Evolutionary conservation across 2,888 invertebrate genomes (phyloP).

Genomic region (Andrena flavipes): DNA sequence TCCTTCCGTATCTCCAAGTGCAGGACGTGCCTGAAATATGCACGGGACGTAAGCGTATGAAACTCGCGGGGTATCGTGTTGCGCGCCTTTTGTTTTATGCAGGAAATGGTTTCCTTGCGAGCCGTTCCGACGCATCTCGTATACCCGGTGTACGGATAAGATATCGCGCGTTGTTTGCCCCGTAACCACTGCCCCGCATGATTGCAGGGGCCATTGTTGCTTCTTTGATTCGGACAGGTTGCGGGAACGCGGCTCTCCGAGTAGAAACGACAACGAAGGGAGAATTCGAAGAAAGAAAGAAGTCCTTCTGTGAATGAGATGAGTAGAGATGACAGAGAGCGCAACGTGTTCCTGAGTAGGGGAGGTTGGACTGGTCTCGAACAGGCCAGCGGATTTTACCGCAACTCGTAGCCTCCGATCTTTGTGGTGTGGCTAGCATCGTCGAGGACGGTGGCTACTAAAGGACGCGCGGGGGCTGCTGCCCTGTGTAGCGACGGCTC

Average conservation of each 20-base stretch:
- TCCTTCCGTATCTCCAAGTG: slow-evolving; percentile 64
- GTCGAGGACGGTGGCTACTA: background rate
- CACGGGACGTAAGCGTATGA: slow-evolving; percentile 73
- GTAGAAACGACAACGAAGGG: too few relatives aligned
- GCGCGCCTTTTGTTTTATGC: slow-evolving; percentile 74
- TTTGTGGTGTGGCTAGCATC: slow-evolving; percentile 3
- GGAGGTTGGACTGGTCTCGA: too few relatives aligned
- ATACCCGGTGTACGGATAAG: slow-evolving; percentile 47
- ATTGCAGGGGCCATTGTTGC: slow-evolving; percentile 1
- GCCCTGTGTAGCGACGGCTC: slow-evolving; percentile 31
- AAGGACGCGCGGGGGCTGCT: slow-evolving; percentile 5
- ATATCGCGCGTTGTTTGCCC: slow-evolving; percentile 51
- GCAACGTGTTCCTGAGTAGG: too few relatives aligned
- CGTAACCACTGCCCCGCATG: slow-evolving; percentile 37
- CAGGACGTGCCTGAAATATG: slow-evolving; percentile 72
- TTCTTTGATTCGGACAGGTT: too few relatives aligned
- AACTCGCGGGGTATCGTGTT: slow-evolving; percentile 72
- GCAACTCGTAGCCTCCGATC: slow-evolving; percentile 9
- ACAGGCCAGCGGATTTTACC: too few relatives aligned
- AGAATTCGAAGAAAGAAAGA: too few relatives aligned
- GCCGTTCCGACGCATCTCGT: slow-evolving; percentile 42
- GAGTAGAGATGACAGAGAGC: too few relatives aligned
- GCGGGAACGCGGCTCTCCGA: too few relatives aligned
- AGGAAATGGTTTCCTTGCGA: slow-evolving; percentile 69
- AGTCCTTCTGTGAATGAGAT: too few relatives aligned